Base-by-base conservation (phyloP, 2,888 invertebrate genomes). In the Nomada fucata region DNA sequence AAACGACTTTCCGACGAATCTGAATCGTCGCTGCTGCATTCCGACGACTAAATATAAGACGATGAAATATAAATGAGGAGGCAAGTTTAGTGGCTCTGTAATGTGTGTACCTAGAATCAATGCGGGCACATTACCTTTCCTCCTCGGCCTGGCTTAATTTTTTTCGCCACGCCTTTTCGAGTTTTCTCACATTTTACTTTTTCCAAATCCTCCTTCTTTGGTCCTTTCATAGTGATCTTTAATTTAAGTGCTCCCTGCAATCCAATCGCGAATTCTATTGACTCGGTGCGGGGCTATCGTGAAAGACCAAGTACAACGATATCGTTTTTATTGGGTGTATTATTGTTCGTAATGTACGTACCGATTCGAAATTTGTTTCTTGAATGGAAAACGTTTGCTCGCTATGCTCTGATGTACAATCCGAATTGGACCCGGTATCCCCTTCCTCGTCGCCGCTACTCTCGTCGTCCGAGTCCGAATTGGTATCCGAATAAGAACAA, bases 351-450 rank as follows among this genome's bases (percentile, higher is more conserved):
- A 1, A 18, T 11, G 0, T 23, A 61, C 65, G 1, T 90, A 94
- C 94, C 93, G 94, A 93, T 82, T 94, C 94, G 89, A 94, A 94
- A 91, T 94, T 94, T 55, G 94, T 94, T 90, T 94, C 94, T 74
- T 94, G 92, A 86, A 94, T 94, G 29, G 94, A 94, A 86, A 94
- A 94, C 18, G 94, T 94, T 88, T 94, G 94, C 84, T 93, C 93
- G 87, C 94, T 94, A 69, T 93, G 92, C 70, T 94, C 94, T 10
- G 94, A 94, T n/a, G 94, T 94, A 87, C 94, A 95, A 88, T 95
- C 94, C 13, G 94, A 94, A 91, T 94, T 94, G 42, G 94, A 94
- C 82, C 91, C 93, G n/a, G 92, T 91, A 63, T 92, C 92, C 2
- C 74, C 88, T 20, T 90, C 92, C 26, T 91, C 92, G 69, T 90